Conservation (phyloP, 2,797 vertebrate species). For the Fratercula arctica region DNA sequence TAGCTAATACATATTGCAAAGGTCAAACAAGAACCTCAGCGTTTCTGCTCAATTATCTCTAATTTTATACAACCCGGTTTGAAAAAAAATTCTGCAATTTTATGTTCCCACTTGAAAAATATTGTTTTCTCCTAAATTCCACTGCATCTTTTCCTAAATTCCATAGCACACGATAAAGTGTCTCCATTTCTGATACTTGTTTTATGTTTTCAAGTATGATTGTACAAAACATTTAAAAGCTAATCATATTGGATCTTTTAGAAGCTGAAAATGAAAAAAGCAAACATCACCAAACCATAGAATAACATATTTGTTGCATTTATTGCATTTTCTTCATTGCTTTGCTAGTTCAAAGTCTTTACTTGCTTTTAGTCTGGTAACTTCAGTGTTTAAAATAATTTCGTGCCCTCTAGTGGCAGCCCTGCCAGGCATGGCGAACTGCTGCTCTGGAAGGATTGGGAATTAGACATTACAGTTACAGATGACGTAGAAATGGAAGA, state of each 20-base stretch:
- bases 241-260: background rate
- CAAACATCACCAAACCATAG: background rate
- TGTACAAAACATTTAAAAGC: background rate
- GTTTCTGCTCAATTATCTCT: background rate
- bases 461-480: background rate
- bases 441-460: too few relatives aligned
- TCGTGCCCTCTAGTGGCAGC: conserved; percentile 55
- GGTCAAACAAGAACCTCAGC: background rate
- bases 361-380: background rate
- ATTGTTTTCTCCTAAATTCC: background rate
- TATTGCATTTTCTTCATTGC: background rate
- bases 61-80: background rate
- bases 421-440: background rate
- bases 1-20: background rate
- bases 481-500: background rate
- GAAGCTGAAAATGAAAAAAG: background rate
- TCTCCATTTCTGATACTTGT: background rate
- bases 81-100: background rate
- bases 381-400: conserved; percentile 4
- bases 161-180: background rate
- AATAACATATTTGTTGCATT: background rate
- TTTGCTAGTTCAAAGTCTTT: background rate
- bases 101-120: background rate
- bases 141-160: background rate
- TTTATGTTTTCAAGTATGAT: background rate